Evolutionary conservation across 2,888 invertebrate species (phyloP), one percentile per base, ranked within the genome.

Genomic region (Leucophora obtusa): DNA sequence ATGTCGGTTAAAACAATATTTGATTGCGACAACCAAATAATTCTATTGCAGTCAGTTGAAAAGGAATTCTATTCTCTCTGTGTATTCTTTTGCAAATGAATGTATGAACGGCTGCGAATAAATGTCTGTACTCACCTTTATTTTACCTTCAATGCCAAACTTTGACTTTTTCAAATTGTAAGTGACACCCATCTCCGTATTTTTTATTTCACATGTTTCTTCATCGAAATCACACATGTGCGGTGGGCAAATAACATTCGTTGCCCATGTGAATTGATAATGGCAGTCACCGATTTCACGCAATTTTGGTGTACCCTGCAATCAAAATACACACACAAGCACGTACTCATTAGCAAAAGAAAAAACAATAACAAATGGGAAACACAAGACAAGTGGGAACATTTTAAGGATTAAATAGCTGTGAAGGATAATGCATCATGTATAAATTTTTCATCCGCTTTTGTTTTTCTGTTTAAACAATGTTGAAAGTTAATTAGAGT

Each of bases 241-340:
- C 63, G 87, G 85, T 63, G 89, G 88, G 81, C 90, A 91, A 84
- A 91, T 88, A 71, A 90, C 87, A 82, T 87, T 90, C 50, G 90
- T 91, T n/a, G 87, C 85, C 89, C 91, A 91, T 18, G 85, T 84
- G 84, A 91, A 91, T 79, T 84, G 84, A 83, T 89, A 90, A 82
- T 88, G 85, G 83, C 90, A 91, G 74, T 90, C 87, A 54, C 84
- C 85, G 79, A 90, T 88, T 66, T 86, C 85, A 83, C 86, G 86
- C 82, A 91, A 84, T 78, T 88, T 87, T 21, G 91, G 90, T 58
- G 84, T 86, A 51, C 90, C 90, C 90, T 90, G 83, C n/a, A 38
- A 83, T 77, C 14, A 28, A 28, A 28, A 28, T 6, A 28, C 21
- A 28, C 4, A 28, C 6, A 53, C 17, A 70, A 58, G 50, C 33